Base-by-base conservation (phyloP, 2,888 invertebrate species). In the Agriopis aurantiaria region DNA sequence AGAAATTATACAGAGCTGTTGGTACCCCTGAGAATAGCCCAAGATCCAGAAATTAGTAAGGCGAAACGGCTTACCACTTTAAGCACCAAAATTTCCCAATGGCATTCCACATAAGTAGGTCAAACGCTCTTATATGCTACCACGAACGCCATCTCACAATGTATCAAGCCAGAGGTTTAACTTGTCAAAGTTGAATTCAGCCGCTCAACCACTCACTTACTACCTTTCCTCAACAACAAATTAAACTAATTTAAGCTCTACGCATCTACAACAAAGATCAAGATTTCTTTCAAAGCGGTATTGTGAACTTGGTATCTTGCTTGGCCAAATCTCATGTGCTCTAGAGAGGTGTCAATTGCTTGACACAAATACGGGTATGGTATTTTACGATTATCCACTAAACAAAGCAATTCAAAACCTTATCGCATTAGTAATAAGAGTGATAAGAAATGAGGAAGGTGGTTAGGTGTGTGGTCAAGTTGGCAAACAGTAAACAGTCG, bases 271-370 rank as follows among this genome's bases (percentile, higher is more conserved):
- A 66, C 63, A 71, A 66, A 59, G 53, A 49, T n/a, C 23, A 64
- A n/a, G 1, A 10, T 8, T 48, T 45, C 40, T 43, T 46, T 57
- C n/a, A 8, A 10, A 61, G 17, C 60, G 6, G 57, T 8, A 69
- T 5, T 8, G 0, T 12, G 61, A 68, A 17, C 41, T 55, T 74
- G 69, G 83, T 78, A 68, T 78, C 78, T 80, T 77, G 68, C 70
- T 75, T 75, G 83, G 79, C 76, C 84, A 81, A 84, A 83, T 83
- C 85, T 80, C 80, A 81, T 80, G 79, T 78, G 82, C 79, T 80
- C 81, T 82, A 73, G 69, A 79, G 80, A 84, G 80, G 85, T 87
- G 87, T 87, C 88, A 86, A 87, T 85, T 83, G 83, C 81, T 84
- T 78, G 80, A 82, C 86, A 83, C 82, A 80, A 79, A 82, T 85